phyloP scores from a whole-genome alignment of 2,797 vertebrate genomes.

The Sphenodon punctatus region DNA sequence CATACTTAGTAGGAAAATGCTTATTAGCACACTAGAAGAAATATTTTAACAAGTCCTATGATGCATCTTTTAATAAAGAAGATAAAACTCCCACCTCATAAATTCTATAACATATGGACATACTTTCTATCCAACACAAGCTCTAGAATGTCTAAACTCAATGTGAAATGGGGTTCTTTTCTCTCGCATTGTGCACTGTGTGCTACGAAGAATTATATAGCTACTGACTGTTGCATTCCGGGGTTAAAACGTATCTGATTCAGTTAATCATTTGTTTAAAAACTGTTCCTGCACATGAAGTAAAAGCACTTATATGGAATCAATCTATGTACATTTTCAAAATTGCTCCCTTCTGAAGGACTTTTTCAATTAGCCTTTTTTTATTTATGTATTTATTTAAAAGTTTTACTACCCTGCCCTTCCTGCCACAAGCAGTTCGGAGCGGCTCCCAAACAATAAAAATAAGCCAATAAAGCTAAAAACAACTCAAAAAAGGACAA shows the following conservation, averaged over 20 bases:
- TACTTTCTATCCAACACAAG: constrained; percentile 30
- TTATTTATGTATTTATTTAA: too few relatives aligned
- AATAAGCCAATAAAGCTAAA: too few relatives aligned
- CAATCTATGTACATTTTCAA: constrained; percentile 58
- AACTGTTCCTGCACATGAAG: constrained; percentile 59
- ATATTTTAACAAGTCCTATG: too few relatives aligned
- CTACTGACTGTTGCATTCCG: constrained; percentile 59
- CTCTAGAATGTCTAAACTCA: constrained; percentile 37
- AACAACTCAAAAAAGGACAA: too few relatives aligned
- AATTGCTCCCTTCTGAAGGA: constrained; percentile 48
- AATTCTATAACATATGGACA: constrained; percentile 22
- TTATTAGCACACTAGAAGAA: too few relatives aligned
- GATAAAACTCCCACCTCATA: too few relatives aligned
- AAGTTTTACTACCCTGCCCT: constrained; percentile 2
- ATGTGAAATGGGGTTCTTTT: constrained; percentile 28
- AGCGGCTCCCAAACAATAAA: too few relatives aligned
- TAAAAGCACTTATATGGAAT: constrained; percentile 54
- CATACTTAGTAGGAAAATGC: too few relatives aligned
- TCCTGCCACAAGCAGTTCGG: constrained; percentile 61
- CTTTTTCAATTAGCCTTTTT: constrained; percentile 63
- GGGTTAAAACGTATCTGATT: constrained; percentile 48
- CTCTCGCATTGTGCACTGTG: constrained; percentile 26
- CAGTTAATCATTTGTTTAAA: constrained; percentile 65
- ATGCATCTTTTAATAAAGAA: too few relatives aligned
- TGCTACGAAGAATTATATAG: constrained; percentile 45